Base-by-base conservation (phyloP, 1,140 invertebrate species). In the Lordiphosa clarofinis region DNA sequence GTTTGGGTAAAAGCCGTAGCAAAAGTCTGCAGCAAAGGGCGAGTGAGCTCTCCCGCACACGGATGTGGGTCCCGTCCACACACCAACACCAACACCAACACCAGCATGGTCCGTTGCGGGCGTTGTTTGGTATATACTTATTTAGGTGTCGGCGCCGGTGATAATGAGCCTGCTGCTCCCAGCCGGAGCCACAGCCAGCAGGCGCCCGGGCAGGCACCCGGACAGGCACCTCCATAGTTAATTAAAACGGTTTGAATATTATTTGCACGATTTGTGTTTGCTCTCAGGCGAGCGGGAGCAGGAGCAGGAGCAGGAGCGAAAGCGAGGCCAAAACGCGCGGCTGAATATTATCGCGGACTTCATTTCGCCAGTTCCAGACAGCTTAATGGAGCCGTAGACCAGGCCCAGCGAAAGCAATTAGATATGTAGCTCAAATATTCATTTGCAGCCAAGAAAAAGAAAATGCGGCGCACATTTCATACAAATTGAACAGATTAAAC, bases 171-270 rank as follows among this genome's bases (percentile, higher is more conserved):
- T 39, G 36, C 48, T 38, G 19, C 36, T 36, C 24, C 46, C 15
- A 46, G 21, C 28, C 28, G 13, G 6, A 8, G 24, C 11, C 7
- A 9, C 7, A 12, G 46, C 28, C 12, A 13, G 21, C 15, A 5
- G 13, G 5, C 13, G 6, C 8, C 15, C 48, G 6, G 11, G 48
- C 35, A 7, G 28, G 33, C 31, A 24, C 35, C 15, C 33, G 33
- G 37, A 33, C 48, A 52, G 48, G 36, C 37, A 35, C 48, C 48
- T 52, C 15, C 48, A 37, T 52, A 52, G 48, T 52, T 52, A 52
- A 52, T 52, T 52, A 52, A 52, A 52, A 52, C 48, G 48, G 48
- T 52, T 52, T 52, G 48, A 52, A 52, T 52, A 52, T 52, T 52
- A 38, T 52, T 52, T 52, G 48, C 36, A 38, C 36, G 48, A 36